Base-by-base conservation (phyloP, 2,797 vertebrate genomes). In the Tinamus major region DNA sequence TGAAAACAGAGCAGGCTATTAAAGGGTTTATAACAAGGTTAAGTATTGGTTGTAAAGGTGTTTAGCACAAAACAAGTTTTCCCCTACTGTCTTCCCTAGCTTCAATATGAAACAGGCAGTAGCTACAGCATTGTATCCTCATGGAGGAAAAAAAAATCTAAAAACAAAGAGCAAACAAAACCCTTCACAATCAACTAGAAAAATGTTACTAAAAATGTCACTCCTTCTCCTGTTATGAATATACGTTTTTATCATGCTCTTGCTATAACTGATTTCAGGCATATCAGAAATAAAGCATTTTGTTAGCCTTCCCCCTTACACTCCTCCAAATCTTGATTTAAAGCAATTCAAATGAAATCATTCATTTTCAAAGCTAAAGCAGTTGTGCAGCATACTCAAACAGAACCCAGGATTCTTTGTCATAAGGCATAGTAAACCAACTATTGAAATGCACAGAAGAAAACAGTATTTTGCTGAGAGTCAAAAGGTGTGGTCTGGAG, bases 401-500 rank as follows among this genome's bases (percentile, higher is more conserved):
- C 14, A 39, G 39, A 88, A 44, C 27, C 12, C 10, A 18, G 0
- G 0, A 71, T 85, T 89, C 51, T 33, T 37, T 33, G 24, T 71
- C 13, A 6, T 68, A 59, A 6, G 63, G 21, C 59, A 61, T 26
- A 68, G 56, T 55, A 41, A 75, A 94, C 76, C 48, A 49, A 44
- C 39, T 42, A 23, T 5, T 70, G 78, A 83, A 95, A 72, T n/a
- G 72, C 76, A 71, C 3, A 53, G 68, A 21, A 75, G 14, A 84
- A 58, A 80, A 62, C 20, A 91, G n/a, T 42, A 26, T 59, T 51
- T 79, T 94, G 35, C 72, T 85, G 79, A 92, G 41, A 95, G 89
- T 78, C 46, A 72, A 82, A 83, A 68, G 20, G 27, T 80, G 27
- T 76, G 53, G 16, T 80, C 80, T 90, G 80, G 58, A 55, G 26